These are phyloP conservation scores for Aporophyla lueneburgensis DNA, from an alignment of 2,888 invertebrate genomes.

Conservation along the genomic window DNA sequence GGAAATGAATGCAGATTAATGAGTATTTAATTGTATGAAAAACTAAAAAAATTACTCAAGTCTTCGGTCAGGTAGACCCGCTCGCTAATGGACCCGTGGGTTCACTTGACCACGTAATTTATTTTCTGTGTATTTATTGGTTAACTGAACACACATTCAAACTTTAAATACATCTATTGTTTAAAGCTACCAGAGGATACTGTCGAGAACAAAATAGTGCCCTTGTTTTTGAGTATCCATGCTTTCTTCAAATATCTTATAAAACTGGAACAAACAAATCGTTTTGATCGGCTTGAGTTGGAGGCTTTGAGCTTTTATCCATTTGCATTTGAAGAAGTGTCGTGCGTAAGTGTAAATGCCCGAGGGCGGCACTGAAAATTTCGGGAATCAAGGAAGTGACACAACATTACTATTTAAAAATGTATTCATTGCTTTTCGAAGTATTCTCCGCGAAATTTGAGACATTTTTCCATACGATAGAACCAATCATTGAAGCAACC, in stretches of 20 bases:
- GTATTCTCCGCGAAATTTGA: too few species aligned
- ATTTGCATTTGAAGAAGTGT: too few species aligned
- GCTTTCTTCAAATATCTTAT: neutral
- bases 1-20: slow-evolving; percentile 46
- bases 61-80: neutral
- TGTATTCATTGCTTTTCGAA: too few species aligned
- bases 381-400: too few species aligned
- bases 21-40: slow-evolving; percentile 32
- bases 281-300: too few species aligned
- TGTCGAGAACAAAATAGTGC: neutral
- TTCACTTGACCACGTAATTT: neutral
- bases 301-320: too few species aligned
- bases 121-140: neutral
- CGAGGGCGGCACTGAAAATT: too few species aligned
- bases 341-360: too few species aligned
- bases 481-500: too few species aligned
- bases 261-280: too few species aligned
- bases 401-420: too few species aligned
- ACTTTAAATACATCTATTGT: neutral
- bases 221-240: neutral
- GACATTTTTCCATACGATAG: too few species aligned
- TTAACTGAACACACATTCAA: neutral
- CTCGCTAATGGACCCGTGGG: neutral
- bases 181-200: neutral
- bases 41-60: slow-evolving; percentile 7